These are phyloP conservation scores for Muntiacus reevesi DNA, from an alignment of 2,113 vertebrate species.

Conservation along the genomic window DNA sequence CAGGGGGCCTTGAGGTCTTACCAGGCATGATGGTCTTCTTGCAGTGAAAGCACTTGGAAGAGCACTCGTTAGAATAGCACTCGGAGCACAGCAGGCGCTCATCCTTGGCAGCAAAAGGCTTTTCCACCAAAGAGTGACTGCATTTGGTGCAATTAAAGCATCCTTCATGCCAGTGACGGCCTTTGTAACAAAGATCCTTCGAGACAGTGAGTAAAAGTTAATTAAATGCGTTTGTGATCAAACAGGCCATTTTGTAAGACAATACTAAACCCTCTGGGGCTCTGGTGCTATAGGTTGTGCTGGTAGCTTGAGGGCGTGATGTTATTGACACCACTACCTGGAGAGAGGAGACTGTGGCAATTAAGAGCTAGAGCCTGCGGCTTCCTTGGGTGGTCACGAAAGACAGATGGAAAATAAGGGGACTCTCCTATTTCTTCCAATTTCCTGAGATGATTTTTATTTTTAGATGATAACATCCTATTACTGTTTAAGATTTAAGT, in stretches of 20 bases:
- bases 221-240: conserved; percentile 22
- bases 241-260: background rate
- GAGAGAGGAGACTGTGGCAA: background rate
- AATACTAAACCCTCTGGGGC: background rate
- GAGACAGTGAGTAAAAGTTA: conserved; percentile 66
- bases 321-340: background rate
- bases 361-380: background rate
- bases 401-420: background rate
- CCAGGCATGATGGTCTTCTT: conserved; percentile 87
- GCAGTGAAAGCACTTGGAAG: conserved; percentile 86
- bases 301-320: background rate
- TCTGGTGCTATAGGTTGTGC: background rate
- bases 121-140: conserved; percentile 81
- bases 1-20: conserved; percentile 57
- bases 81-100: conserved; percentile 83
- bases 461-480: background rate
- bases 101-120: conserved; percentile 85
- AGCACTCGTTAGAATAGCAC: conserved; percentile 85
- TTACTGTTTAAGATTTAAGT: background rate
- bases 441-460: background rate
- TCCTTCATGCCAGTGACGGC: conserved; percentile 83
- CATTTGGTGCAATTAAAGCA: conserved; percentile 87
- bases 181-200: conserved; percentile 86
- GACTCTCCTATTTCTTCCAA: background rate
- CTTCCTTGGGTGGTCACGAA: background rate